Base-by-base conservation (phyloP, 2,888 invertebrate species). In the Parnassius orleans region DNA sequence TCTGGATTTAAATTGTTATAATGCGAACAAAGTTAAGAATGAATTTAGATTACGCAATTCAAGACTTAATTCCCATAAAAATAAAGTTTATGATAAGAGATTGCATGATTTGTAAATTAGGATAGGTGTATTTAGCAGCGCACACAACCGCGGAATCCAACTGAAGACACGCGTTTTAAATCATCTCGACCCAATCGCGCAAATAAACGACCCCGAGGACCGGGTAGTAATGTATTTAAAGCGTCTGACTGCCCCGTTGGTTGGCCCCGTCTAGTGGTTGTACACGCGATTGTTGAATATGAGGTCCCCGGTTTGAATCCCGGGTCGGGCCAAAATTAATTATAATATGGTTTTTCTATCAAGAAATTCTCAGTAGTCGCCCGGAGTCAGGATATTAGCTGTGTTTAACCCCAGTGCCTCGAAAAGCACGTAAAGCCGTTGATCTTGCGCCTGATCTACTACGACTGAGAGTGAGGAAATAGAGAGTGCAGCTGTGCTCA, bases 111-210 rank as follows among this genome's bases (percentile, higher is more conserved):
- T 68, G 42, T 63, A 61, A 64, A 63, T 57, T 51, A 65, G 74
- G 67, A 66, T 66, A 66, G 61, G 63, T 72, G 69, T 69, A 69
- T 73, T 11, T 48, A 48, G 48, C 9, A 48, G 52, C 15, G 63
- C 69, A 70, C 69, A 71, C 72, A 75, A 69, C 73, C 72, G 72
- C 73, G 78, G 83, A 81, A 80, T 84, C 83, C 83, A 84, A 84
- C 81, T 76, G 79, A 82, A 83, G 86, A 86, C 86, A 83, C 81
- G 81, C 80, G 83, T 81, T 84, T 83, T 86, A 86, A 87, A 86
- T 87, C 86, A 86, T 83, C 80, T 80, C 80, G 76, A 75, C 75
- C 76, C 81, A 83, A 84, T 84, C 84, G 81, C 81, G 80, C 81
- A 68, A 68, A 70, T 68, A 68, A 68, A 70, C 66, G 68, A 68